phyloP scores from a whole-genome alignment of 2,113 vertebrate species.

The Melospiza melodia region DNA sequence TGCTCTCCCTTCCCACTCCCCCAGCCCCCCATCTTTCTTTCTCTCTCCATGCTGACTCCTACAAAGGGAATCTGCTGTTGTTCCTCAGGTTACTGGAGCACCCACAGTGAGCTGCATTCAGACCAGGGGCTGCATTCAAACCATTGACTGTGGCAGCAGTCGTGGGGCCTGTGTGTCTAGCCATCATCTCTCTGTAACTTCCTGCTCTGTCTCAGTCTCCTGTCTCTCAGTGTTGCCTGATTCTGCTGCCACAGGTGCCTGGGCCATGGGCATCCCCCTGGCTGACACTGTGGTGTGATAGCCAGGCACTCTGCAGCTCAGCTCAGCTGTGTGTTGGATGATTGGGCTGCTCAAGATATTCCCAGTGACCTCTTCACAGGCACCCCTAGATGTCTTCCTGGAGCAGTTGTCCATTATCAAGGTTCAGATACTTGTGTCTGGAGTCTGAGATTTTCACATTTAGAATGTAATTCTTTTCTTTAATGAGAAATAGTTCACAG shows the following conservation, averaged over 20 bases:
- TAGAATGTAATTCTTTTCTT: not conserved
- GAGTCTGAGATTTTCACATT: not conserved
- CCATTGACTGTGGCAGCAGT: not conserved
- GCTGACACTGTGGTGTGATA: fast-evolving
- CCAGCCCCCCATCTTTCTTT: not conserved
- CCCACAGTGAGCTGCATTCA: too few species aligned
- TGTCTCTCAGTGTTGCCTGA: not conserved
- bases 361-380: not conserved
- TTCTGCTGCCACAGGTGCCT: not conserved
- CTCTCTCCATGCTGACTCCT: not conserved
- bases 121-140: not conserved
- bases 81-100: not conserved
- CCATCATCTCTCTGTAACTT: not conserved
- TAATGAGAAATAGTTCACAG: not conserved
- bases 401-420: not conserved
- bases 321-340: not conserved
- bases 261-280: fast-evolving
- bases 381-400: not conserved
- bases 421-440: not conserved
- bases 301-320: not conserved
- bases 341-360: not conserved
- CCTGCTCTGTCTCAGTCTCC: not conserved
- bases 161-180: fast-evolving
- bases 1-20: too few species aligned
- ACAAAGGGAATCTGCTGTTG: not conserved